Evolutionary conservation across 2,888 invertebrate genomes (phyloP).

Genomic region (Stegana nigrithorax): DNA sequence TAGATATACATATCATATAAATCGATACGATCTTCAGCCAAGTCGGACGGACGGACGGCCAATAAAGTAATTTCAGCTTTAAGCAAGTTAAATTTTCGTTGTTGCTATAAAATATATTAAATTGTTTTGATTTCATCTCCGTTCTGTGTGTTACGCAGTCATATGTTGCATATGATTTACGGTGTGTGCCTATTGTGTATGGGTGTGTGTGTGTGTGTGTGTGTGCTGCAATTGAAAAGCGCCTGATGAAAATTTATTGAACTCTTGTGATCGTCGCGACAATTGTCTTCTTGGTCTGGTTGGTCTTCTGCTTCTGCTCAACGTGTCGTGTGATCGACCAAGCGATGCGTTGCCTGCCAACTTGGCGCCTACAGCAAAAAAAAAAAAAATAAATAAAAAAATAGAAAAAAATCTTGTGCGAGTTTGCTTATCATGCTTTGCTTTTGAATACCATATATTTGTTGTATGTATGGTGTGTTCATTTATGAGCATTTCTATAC

Average conservation of each 20-base stretch:
- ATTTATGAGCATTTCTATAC: too few species aligned
- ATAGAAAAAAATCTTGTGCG: too few species aligned
- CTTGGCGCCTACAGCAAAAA: too few species aligned
- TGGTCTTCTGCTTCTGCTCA: background rate
- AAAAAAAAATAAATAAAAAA: too few species aligned
- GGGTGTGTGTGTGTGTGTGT: slow-evolving; percentile 2
- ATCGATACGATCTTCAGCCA: background rate
- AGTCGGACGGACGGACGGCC: too few species aligned
- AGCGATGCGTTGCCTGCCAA: background rate
- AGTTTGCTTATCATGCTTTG: background rate
- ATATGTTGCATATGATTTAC: too few species aligned
- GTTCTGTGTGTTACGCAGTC: too few species aligned
- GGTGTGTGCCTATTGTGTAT: slow-evolving; percentile 2
- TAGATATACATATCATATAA: background rate
- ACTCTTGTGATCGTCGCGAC: slow-evolving; percentile 42
- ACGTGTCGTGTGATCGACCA: slow-evolving; percentile 24
- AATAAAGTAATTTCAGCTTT: too few species aligned
- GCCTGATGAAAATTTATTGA: slow-evolving; percentile 50
- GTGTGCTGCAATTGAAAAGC: slow-evolving; percentile 23
- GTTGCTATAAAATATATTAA: slow-evolving; percentile 35
- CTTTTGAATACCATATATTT: background rate
- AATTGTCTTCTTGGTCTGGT: slow-evolving; percentile 9
- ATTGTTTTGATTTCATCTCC: slow-evolving; percentile 49
- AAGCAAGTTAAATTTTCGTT: background rate
- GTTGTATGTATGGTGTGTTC: too few species aligned